A percentile compares a stretch with the other conserved stretches of the same genome.
phyloP scores from a whole-genome alignment of 2,888 invertebrate genomes.

The Eucera pruinosa region DNA sequence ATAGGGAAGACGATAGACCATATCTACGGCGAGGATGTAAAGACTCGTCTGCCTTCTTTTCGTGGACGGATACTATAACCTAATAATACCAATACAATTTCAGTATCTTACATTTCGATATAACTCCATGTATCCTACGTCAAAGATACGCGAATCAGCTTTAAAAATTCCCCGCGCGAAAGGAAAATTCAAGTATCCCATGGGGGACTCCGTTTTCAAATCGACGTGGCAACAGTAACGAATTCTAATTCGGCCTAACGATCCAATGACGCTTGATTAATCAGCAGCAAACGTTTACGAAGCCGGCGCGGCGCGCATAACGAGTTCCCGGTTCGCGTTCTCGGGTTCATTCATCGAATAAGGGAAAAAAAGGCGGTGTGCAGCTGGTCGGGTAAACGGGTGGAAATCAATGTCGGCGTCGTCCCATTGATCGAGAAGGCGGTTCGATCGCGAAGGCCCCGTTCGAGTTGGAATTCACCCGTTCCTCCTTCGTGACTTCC shows the following conservation, averaged over 20 bases:
- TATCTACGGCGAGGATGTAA: too few relatives aligned
- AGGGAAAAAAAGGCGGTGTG: slow-evolving; percentile 12
- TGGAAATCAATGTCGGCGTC: slow-evolving; percentile 38
- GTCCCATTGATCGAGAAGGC: slow-evolving; percentile 37
- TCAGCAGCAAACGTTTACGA: slow-evolving; percentile 13
- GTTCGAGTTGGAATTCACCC: slow-evolving; percentile 9
- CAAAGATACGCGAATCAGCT: too few relatives aligned
- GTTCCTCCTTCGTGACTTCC: slow-evolving; percentile 44
- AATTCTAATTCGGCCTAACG: slow-evolving; percentile 29
- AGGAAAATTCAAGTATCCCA: too few relatives aligned
- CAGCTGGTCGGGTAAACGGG: slow-evolving; percentile 15
- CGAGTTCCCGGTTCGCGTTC: slow-evolving; percentile 32
- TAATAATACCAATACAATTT: too few relatives aligned
- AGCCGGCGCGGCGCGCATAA: slow-evolving; percentile 16
- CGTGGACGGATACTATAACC: too few relatives aligned
- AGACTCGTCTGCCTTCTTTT: too few relatives aligned
- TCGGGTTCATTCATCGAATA: slow-evolving; percentile 50
- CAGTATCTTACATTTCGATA: too few relatives aligned
- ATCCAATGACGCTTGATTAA: slow-evolving; percentile 45
- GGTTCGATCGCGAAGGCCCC: slow-evolving; percentile 39
- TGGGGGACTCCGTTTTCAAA: too few relatives aligned
- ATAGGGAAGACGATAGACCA: too few relatives aligned
- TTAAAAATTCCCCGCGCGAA: too few relatives aligned
- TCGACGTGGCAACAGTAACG: slow-evolving; percentile 25
- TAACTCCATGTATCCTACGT: too few relatives aligned